Conservation (phyloP, 2,113 vertebrate species). For the Ibidorhyncha struthersii region DNA sequence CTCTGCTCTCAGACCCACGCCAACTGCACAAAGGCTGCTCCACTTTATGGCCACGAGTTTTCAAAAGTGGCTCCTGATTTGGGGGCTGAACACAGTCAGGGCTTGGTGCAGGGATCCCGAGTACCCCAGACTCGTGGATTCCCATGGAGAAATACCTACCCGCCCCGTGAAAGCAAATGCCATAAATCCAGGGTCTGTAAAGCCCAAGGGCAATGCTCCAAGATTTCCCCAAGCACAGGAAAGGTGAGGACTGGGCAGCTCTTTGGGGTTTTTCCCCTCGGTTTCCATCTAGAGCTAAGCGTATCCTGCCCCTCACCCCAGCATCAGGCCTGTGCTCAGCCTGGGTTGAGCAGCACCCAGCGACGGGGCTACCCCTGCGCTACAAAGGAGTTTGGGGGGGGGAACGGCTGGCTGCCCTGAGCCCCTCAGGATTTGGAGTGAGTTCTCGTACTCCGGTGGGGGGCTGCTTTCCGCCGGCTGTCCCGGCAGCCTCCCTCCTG, state of each 20-base stretch:
- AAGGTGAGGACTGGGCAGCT: neutral
- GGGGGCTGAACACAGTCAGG: neutral
- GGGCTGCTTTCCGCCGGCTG: neutral
- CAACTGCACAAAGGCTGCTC: constrained; percentile 8
- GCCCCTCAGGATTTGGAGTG: neutral
- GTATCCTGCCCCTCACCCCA: neutral
- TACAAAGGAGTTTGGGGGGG: neutral
- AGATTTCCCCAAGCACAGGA: neutral
- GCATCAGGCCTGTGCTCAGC: neutral
- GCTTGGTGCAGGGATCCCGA: neutral
- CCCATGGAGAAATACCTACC: neutral
- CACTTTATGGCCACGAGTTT: fast-evolving
- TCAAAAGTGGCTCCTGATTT: neutral
- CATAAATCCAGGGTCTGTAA: neutral
- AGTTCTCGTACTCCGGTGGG: fast-evolving
- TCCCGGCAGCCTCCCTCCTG: neutral
- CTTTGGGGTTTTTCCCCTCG: neutral
- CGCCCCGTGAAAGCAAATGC: neutral
- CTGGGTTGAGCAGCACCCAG: neutral
- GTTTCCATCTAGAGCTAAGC: neutral
- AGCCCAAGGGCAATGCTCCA: fast-evolving
- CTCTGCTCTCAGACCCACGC: constrained; percentile 33
- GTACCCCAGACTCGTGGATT: fast-evolving
- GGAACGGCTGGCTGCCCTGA: fast-evolving
- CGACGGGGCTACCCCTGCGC: neutral